Base-by-base conservation (phyloP, 2,113 vertebrate species). In the Corythoichthys intestinalis region DNA sequence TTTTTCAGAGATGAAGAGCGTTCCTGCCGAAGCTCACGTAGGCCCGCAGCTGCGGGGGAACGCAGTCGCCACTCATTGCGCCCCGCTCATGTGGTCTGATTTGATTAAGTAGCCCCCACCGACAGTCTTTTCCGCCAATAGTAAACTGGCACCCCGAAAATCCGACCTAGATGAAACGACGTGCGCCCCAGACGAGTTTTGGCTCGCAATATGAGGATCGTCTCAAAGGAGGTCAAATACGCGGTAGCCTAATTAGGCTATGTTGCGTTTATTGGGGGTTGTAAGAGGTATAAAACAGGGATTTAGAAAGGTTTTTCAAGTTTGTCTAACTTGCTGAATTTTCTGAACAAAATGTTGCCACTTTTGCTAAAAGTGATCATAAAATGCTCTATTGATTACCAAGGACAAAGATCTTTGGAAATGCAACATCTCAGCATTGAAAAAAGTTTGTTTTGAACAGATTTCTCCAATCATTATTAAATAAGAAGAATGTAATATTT, bases 1-100 rank as follows among this genome's bases (percentile, higher is more conserved):
- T 35, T 57, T 28, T 37, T 48, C 3, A 34, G 73, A 65, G 72
- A 67, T 13, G 74, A 82, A 76, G 73, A 75, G 81, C 10, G 84
- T 88, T 83, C 89, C 87, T 91, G 89, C 87, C 69, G 61, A 78
- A 78, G 85, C 87, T 88, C 90, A 91, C 90, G 89, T 91, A 90
- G 80, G 77, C 89, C 81, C 84, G 86, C 90, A 91, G 87, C 88
- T 89, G 89, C 86, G 83, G 83, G 71, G 78, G 72, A 67, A 64
- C 67, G 62, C 80, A 78, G 70, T 88, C 82, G 84, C 79, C 78
- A 74, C 69, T 83, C 82, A 83, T 83, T 81, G 80, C 83, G 67
- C 60, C 50, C 53, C 68, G 70, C 62, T 37, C 48, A 67, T 75
- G 62, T 70, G 72, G 44, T 67, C 77, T 67, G 34, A 82, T 78